Conservation (phyloP, 2,113 vertebrate genomes). For the Pelmatolapia mariae region DNA sequence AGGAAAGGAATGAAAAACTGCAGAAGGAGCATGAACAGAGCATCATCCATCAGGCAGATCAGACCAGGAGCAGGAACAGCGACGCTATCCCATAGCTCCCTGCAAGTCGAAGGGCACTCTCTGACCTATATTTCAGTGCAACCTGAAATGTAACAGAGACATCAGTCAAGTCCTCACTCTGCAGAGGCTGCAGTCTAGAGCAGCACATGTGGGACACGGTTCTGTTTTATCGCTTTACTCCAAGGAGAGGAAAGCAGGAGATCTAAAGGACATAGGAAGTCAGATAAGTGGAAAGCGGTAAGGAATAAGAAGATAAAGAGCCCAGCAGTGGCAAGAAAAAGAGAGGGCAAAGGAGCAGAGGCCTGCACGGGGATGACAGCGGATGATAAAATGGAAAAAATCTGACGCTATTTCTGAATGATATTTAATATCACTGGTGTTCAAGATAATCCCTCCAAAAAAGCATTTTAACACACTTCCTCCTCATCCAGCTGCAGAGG, state of each 20-base stretch:
- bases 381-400: conserved; percentile 3
- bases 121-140: conserved; percentile 46
- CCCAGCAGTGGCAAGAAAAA: neutral
- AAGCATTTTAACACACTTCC: neutral
- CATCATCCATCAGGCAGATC: conserved; percentile 47
- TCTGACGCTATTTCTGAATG: neutral
- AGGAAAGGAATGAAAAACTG: conserved; percentile 24
- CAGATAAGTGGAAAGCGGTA: conserved; percentile 9
- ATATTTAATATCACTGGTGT: neutral
- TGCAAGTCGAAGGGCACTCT: conserved; percentile 30
- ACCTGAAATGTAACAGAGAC: conserved; percentile 34
- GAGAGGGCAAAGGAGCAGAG: neutral
- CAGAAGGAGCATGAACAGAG: neutral
- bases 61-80: conserved; percentile 4
- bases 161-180: conserved; percentile 34
- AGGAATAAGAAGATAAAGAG: conserved; percentile 20
- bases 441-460: conserved; percentile 18
- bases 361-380: neutral
- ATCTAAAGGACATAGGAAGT: conserved; percentile 40
- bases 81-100: conserved; percentile 23
- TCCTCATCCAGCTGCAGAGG: neutral
- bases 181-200: neutral
- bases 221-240: conserved; percentile 54
- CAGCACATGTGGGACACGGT: conserved; percentile 26
- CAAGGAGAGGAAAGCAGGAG: conserved; percentile 13